Percentiles rank a stretch among this genome's conserved stretches.
These are phyloP conservation scores for Varecia variegata DNA, from an alignment of 2,797 vertebrate species.

Conservation along the genomic window DNA sequence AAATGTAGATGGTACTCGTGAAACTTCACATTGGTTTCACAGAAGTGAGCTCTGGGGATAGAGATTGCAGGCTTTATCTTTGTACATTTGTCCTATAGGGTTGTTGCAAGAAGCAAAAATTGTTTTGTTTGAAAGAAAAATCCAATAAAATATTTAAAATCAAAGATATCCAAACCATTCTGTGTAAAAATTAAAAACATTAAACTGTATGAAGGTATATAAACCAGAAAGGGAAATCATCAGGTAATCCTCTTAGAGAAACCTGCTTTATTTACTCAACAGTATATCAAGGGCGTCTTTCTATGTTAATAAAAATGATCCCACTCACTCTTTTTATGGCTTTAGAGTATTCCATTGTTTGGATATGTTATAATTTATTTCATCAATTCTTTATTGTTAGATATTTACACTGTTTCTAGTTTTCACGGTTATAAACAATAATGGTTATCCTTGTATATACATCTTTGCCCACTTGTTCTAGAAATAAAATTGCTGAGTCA, in stretches of 20 bases:
- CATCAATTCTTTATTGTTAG: neutral
- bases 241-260: neutral
- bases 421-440: conserved; percentile 24
- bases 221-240: conserved; percentile 5
- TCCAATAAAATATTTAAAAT: conserved; percentile 12
- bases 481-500: conserved; percentile 10
- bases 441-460: neutral
- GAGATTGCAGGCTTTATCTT: neutral
- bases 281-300: neutral
- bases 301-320: neutral
- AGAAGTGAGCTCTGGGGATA: neutral
- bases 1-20: neutral
- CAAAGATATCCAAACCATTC: neutral
- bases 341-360: conserved; percentile 2
- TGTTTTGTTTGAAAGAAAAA: conserved; percentile 6
- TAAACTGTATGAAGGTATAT: neutral
- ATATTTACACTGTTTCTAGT: neutral
- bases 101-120: neutral
- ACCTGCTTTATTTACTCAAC: neutral
- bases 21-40: neutral
- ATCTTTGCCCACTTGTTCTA: neutral
- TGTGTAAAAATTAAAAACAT: neutral
- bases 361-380: neutral
- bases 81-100: neutral
- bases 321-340: neutral